These are phyloP conservation scores for Augochlora pura DNA, from an alignment of 1,140 invertebrate genomes.

Conservation along the genomic window DNA sequence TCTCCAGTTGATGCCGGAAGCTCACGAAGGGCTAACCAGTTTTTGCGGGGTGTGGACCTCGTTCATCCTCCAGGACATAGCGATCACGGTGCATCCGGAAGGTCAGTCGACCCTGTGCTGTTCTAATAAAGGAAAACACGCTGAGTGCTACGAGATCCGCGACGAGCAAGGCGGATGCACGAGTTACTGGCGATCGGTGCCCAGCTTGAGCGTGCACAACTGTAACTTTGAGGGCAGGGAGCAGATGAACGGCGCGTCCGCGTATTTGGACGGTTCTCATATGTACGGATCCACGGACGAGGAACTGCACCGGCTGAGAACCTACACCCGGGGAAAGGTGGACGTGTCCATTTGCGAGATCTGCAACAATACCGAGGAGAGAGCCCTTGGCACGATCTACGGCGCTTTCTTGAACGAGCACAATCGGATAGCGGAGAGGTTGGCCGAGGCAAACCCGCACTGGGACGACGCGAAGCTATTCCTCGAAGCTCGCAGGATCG, in stretches of 20 bases:
- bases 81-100: conserved; percentile 83
- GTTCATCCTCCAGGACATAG: conserved; percentile 88
- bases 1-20: conserved; percentile 58
- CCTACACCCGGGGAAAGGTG: conserved; percentile 88
- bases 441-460: conserved; percentile 88
- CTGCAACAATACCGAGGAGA: conserved; percentile 76
- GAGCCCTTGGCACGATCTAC: conserved; percentile 83
- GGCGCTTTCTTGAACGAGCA: conserved; percentile 88
- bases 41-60: conserved; percentile 91
- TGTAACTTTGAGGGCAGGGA: conserved; percentile 87
- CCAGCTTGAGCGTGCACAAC: conserved; percentile 83
- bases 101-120: conserved; percentile 67
- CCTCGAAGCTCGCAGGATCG: conserved; percentile 88
- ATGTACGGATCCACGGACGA: conserved; percentile 90
- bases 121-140: conserved; percentile 65
- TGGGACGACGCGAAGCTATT: conserved; percentile 93
- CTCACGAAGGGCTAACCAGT: conserved; percentile 87
- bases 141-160: conserved; percentile 81
- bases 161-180: conserved; percentile 80
- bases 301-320: conserved; percentile 84
- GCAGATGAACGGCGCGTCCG: conserved; percentile 93
- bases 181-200: conserved; percentile 88
- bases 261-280: conserved; percentile 92
- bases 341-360: conserved; percentile 83
- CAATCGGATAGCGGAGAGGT: conserved; percentile 88